Percentiles rank a stretch among this genome's conserved stretches.
These are phyloP conservation scores for Chiloscyllium punctatum DNA, from an alignment of 2,797 vertebrate species.

Conservation along the genomic window DNA sequence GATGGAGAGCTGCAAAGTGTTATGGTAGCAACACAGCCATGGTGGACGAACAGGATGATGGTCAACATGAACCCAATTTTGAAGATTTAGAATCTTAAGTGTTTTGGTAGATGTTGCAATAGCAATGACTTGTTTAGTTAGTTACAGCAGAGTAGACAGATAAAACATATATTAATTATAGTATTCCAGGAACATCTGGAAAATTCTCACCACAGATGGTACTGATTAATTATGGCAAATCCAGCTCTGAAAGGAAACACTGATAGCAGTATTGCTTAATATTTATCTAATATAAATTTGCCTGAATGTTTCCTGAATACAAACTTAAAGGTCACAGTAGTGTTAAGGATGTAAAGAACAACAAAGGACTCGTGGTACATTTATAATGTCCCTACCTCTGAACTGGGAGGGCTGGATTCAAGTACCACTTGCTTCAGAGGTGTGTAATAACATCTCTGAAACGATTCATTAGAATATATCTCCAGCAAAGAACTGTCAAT, in stretches of 20 bases:
- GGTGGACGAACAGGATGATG: too few species aligned
- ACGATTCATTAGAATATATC: too few species aligned
- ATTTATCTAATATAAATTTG: not conserved
- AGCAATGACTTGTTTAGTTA: not conserved
- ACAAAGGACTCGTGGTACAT: too few species aligned
- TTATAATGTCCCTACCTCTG: too few species aligned
- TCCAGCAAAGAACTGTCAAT: too few species aligned
- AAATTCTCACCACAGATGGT: not conserved
- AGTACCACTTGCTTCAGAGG: too few species aligned
- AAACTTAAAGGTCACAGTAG: not conserved
- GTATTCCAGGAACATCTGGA: not conserved
- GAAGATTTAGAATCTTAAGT: not conserved
- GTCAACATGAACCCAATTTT: not conserved
- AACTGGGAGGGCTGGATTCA: too few species aligned
- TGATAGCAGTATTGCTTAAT: not conserved
- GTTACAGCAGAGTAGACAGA: not conserved
- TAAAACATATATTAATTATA: not conserved
- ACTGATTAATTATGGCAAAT: not conserved
- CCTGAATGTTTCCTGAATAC: not conserved
- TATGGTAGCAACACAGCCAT: too few species aligned
- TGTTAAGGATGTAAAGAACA: not conserved
- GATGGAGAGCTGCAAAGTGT: too few species aligned
- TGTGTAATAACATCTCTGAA: too few species aligned
- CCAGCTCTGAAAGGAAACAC: not conserved
- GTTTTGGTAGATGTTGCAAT: not conserved